phyloP scores from a whole-genome alignment of 2,797 vertebrate species.

The Poeciliopsis turneri region DNA sequence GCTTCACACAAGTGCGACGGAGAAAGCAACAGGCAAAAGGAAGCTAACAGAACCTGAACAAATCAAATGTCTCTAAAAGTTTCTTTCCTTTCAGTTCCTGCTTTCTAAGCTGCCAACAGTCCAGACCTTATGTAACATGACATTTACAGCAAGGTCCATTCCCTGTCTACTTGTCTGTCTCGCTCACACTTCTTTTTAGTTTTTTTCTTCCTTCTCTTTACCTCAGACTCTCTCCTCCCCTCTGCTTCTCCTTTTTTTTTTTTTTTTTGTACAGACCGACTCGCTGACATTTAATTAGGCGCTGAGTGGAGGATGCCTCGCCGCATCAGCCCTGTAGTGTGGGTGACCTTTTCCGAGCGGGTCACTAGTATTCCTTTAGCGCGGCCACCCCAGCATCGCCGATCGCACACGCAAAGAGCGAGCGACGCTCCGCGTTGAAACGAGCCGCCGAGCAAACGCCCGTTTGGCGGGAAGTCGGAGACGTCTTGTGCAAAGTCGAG shows the following conservation, averaged over 20 bases:
- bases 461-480: constrained; percentile 34
- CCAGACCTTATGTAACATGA: constrained; percentile 71
- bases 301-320: constrained; percentile 75
- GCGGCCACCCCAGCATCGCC: constrained; percentile 19
- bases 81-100: constrained; percentile 43
- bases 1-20: not conserved
- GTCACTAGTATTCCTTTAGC: constrained; percentile 81
- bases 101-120: constrained; percentile 60
- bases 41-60: not conserved
- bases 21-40: not conserved
- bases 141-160: constrained; percentile 74
- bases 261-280: constrained; percentile 45
- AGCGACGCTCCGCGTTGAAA: constrained; percentile 37
- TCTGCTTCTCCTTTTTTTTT: constrained; percentile 8
- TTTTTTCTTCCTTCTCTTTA: not conserved
- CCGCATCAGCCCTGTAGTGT: constrained; percentile 77
- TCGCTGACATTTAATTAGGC: constrained; percentile 87
- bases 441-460: constrained; percentile 48
- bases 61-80: constrained; percentile 38
- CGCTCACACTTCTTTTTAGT: constrained; percentile 1
- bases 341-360: constrained; percentile 81
- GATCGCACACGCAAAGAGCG: constrained; percentile 12
- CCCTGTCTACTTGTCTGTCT: constrained; percentile 54
- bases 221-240: not conserved
- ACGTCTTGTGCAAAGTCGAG: constrained; percentile 24